These are phyloP conservation scores for Holacanthus passer DNA, from an alignment of 2,113 vertebrate species.

Conservation along the genomic window DNA sequence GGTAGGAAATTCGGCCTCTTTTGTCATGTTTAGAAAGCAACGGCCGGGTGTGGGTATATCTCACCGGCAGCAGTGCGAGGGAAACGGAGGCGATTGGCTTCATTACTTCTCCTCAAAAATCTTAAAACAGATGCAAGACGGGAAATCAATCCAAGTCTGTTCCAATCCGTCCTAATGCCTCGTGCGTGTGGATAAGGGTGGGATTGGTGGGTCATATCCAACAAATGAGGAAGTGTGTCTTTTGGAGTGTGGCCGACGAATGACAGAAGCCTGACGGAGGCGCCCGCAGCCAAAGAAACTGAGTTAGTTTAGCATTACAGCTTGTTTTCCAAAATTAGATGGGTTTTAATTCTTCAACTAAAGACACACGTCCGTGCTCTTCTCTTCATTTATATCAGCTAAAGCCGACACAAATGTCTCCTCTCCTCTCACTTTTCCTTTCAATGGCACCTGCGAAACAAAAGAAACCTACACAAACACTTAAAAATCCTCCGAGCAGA, in stretches of 20 bases:
- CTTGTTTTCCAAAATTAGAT: slow-evolving; percentile 1
- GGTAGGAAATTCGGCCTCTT: slow-evolving; percentile 39
- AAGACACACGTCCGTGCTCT: not conserved
- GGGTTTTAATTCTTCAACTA: not conserved
- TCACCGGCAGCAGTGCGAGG: slow-evolving; percentile 18
- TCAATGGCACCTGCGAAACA: slow-evolving; percentile 2
- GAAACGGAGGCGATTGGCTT: slow-evolving; percentile 51
- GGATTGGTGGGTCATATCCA: slow-evolving; percentile 26
- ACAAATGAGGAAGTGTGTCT: slow-evolving; percentile 4
- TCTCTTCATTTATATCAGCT: not conserved
- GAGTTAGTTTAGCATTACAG: not conserved
- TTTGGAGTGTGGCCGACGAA: not conserved
- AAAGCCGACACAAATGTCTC: slow-evolving; percentile 5
- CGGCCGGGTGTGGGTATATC: slow-evolving; percentile 14
- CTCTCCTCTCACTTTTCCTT: slow-evolving; percentile 5
- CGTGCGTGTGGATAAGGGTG: slow-evolving; percentile 3
- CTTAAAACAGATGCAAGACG: slow-evolving; percentile 55
- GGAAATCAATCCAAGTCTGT: slow-evolving; percentile 59
- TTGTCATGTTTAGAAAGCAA: slow-evolving; percentile 51
- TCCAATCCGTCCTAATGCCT: slow-evolving; percentile 15
- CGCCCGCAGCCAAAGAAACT: slow-evolving; percentile 10
- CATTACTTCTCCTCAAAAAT: slow-evolving; percentile 53
- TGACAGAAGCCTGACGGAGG: slow-evolving; percentile 10
- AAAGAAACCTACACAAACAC: slow-evolving; percentile 15
- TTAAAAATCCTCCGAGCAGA: slow-evolving; percentile 29